Evolutionary conservation across 2,113 vertebrate genomes (phyloP).

Genomic region (Salminus brasiliensis): DNA sequence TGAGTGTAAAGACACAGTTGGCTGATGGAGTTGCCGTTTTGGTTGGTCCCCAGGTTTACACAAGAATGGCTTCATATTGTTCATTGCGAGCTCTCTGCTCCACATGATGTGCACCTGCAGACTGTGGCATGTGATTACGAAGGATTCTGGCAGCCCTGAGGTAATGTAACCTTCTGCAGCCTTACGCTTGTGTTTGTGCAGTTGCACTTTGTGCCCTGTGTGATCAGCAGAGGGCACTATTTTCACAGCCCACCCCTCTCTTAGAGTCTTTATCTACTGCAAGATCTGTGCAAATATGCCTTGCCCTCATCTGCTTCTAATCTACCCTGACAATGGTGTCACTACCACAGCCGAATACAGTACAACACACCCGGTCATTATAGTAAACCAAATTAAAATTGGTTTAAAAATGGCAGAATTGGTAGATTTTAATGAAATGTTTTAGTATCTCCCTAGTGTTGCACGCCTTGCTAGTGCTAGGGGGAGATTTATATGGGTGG

Average conservation of each 20-base stretch:
- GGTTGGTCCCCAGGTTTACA: constrained; percentile 79
- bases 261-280: background rate
- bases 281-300: background rate
- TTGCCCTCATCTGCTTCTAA: background rate
- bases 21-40: background rate
- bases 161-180: constrained; percentile 73
- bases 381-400: no score
- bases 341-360: background rate
- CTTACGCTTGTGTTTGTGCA: background rate
- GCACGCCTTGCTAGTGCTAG: no score
- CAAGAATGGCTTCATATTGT: constrained; percentile 85
- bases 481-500: no score
- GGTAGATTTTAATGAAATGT: no score
- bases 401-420: no score
- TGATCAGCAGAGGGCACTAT: constrained; percentile 28
- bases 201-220: background rate
- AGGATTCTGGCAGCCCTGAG: constrained; percentile 81
- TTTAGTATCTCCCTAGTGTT: no score
- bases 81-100: constrained; percentile 81
- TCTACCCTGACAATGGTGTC: background rate
- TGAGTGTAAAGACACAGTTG: background rate
- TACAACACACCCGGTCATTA: no score
- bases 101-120: constrained; percentile 91
- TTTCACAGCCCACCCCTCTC: background rate
- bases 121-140: constrained; percentile 87